phyloP scores from a whole-genome alignment of 2,113 vertebrate species.

The Oceanites oceanicus region DNA sequence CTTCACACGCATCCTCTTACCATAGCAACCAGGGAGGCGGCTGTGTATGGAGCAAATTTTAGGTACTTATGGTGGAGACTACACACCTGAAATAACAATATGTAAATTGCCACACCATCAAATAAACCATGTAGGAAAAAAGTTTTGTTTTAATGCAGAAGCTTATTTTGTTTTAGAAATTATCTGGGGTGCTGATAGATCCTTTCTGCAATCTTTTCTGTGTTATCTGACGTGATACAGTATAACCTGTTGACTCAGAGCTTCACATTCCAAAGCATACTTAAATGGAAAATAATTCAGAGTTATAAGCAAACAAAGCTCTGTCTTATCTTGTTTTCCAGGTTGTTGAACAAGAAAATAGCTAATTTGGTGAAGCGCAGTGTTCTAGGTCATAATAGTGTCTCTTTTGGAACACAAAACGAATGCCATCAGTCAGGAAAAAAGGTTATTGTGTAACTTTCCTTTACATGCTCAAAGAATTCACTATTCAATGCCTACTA shows the following conservation, averaged over 20 bases:
- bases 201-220: slow-evolving; percentile 29
- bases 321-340: background rate
- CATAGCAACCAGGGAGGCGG: background rate
- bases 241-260: background rate
- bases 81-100: slow-evolving; percentile 64
- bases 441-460: background rate
- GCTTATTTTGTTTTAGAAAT: slow-evolving; percentile 51
- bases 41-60: background rate
- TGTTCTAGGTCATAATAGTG: background rate
- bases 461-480: background rate
- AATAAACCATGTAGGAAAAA: slow-evolving; percentile 37
- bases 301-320: background rate
- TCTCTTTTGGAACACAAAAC: background rate
- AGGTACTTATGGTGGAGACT: slow-evolving; percentile 4
- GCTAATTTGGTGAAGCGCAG: background rate
- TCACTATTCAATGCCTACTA: background rate
- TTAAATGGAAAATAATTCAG: slow-evolving; percentile 17
- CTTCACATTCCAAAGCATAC: slow-evolving; percentile 15
- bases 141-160: background rate
- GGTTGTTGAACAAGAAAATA: background rate
- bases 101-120: background rate
- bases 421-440: background rate
- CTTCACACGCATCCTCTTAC: background rate
- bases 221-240: slow-evolving; percentile 1
- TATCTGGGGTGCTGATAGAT: slow-evolving; percentile 38